These are phyloP conservation scores for Tragulus kanchil DNA, from an alignment of 2,113 vertebrate species.

Conservation along the genomic window DNA sequence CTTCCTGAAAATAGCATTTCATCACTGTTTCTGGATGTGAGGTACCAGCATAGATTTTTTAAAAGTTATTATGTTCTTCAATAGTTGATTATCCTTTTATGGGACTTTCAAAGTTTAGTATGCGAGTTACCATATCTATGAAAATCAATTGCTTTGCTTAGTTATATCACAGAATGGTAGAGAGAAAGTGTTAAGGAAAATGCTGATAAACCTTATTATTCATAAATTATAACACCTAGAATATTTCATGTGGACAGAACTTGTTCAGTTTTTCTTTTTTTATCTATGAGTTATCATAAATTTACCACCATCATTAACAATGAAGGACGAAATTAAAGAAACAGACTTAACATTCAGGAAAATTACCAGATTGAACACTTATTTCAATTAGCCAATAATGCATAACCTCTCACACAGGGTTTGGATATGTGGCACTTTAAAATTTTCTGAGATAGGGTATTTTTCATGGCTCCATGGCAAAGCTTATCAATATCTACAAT, in stretches of 20 bases:
- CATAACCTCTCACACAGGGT: not conserved
- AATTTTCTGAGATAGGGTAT: not conserved
- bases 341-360: not conserved
- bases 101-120: not conserved
- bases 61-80: not conserved
- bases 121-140: not conserved
- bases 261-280: not conserved
- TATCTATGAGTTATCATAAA: not conserved
- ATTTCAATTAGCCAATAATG: conserved; percentile 39
- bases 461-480: not conserved
- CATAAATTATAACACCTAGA: not conserved
- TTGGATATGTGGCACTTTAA: not conserved
- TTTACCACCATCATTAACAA: not conserved
- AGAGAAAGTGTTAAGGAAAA: not conserved
- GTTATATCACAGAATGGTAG: not conserved
- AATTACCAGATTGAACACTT: not conserved
- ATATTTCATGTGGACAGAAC: not conserved
- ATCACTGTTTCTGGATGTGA: not conserved
- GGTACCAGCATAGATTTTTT: not conserved
- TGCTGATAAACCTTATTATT: not conserved
- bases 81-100: not conserved
- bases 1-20: not conserved
- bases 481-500: not conserved
- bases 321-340: not conserved
- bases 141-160: conserved; percentile 11